Evolutionary conservation across 2,888 invertebrate genomes (phyloP).

Genomic region (Athetis lepigone): DNA sequence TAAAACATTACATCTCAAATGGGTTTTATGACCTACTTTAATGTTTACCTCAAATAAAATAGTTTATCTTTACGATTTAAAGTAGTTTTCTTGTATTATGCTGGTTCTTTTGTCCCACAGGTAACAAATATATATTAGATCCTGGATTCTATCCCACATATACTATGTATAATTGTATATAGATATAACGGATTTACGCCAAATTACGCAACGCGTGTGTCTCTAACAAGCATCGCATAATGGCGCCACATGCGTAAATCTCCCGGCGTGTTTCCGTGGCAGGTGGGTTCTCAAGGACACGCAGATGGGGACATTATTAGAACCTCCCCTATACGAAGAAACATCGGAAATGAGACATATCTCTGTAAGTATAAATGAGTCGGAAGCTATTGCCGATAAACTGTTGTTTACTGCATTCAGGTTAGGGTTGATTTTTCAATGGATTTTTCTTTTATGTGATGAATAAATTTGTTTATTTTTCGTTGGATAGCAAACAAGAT

Average conservation of each 20-base stretch:
- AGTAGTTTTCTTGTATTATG: too few relatives aligned
- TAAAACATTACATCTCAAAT: too few relatives aligned
- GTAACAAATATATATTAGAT: too few relatives aligned
- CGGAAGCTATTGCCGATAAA: not conserved
- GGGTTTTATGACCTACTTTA: too few relatives aligned
- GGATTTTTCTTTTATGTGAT: too few relatives aligned
- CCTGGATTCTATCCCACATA: not conserved
- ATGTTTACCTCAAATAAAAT: too few relatives aligned
- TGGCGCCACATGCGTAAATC: constrained; percentile 30
- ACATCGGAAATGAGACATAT: constrained; percentile 3
- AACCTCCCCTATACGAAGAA: not conserved
- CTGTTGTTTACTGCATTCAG: not conserved
- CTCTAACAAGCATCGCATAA: constrained; percentile 20
- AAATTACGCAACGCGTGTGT: not conserved
- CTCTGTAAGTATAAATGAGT: not conserved
- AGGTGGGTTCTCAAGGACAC: constrained; percentile 20
- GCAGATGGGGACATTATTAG: constrained; percentile 14
- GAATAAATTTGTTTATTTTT: too few relatives aligned
- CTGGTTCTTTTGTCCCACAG: too few relatives aligned
- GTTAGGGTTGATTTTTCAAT: too few relatives aligned
- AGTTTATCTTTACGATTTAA: too few relatives aligned
- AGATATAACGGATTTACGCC: not conserved
- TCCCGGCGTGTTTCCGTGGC: constrained; percentile 26
- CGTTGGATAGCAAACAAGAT: too few relatives aligned
- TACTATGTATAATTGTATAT: too few relatives aligned